A percentile compares a stretch with the other conserved stretches of the same genome.
Evolutionary conservation across 2,113 vertebrate species (phyloP).

Genomic region (Python bivittatus): DNA sequence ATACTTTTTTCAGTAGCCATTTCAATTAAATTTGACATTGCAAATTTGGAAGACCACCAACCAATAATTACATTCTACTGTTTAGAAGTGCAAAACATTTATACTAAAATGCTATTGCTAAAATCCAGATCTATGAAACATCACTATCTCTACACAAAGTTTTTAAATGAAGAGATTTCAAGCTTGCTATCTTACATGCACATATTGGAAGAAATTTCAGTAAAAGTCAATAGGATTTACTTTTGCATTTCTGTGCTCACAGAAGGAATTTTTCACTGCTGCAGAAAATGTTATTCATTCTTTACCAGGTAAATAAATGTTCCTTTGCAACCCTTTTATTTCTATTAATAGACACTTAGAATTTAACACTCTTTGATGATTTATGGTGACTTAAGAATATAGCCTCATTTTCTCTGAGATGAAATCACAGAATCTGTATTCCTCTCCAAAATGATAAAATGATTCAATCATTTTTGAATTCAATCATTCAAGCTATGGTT

Average conservation of each 20-base stretch:
- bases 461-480: not conserved
- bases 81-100: not conserved
- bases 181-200: not conserved
- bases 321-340: not conserved
- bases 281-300: constrained; percentile 12
- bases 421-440: not conserved
- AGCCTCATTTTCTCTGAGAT: not conserved
- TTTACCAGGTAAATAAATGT: not conserved
- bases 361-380: not conserved
- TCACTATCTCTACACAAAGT: not conserved
- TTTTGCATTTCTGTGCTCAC: not conserved
- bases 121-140: not conserved
- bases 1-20: not conserved
- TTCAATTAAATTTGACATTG: not conserved
- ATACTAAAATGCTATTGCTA: not conserved
- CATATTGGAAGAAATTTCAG: not conserved
- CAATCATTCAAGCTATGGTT: not conserved
- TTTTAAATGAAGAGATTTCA: not conserved
- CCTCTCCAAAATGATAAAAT: constrained; percentile 5
- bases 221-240: not conserved
- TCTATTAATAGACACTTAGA: not conserved
- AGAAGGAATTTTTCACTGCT: not conserved
- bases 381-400: constrained; percentile 22
- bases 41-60: not conserved
- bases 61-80: not conserved